phyloP scores from a whole-genome alignment of 2,113 vertebrate species.

The Hemiprocne comata region DNA sequence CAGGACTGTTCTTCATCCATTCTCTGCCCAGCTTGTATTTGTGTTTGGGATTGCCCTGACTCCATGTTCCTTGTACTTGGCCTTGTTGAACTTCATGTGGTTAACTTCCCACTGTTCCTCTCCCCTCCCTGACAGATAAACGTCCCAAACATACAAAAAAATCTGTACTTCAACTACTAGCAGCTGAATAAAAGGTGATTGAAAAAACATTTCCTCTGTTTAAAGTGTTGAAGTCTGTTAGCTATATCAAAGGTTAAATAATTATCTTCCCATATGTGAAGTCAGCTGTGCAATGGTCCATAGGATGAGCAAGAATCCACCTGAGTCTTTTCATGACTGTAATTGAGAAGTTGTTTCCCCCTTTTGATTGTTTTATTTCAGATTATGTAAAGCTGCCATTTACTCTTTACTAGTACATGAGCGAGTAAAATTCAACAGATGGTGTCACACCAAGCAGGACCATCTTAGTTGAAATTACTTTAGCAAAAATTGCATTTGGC shows the following conservation, averaged over 20 bases:
- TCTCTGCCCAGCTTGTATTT: too few relatives aligned
- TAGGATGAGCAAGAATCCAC: not conserved
- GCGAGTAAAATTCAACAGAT: slow-evolving; percentile 49
- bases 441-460: slow-evolving; percentile 22
- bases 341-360: not conserved
- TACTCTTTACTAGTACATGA: not conserved
- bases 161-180: not conserved
- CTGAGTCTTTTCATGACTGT: not conserved
- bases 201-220: not conserved
- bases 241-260: not conserved
- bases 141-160: not conserved
- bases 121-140: not conserved
- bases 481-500: slow-evolving; percentile 22
- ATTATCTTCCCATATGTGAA: not conserved
- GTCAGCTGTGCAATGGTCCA: not conserved
- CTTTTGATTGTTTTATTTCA: not conserved
- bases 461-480: slow-evolving; percentile 3
- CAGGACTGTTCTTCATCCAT: too few relatives aligned
- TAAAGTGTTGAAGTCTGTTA: not conserved
- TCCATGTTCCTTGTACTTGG: too few relatives aligned
- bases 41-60: too few relatives aligned
- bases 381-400: slow-evolving; percentile 3
- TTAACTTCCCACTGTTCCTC: not conserved
- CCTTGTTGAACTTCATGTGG: too few relatives aligned
- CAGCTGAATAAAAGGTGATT: not conserved